A percentile compares a stretch with the other conserved stretches of the same genome.
These are phyloP conservation scores for Rotaria sp. DNA, from an alignment of 2,888 invertebrate genomes.

Conservation along the genomic window DNA sequence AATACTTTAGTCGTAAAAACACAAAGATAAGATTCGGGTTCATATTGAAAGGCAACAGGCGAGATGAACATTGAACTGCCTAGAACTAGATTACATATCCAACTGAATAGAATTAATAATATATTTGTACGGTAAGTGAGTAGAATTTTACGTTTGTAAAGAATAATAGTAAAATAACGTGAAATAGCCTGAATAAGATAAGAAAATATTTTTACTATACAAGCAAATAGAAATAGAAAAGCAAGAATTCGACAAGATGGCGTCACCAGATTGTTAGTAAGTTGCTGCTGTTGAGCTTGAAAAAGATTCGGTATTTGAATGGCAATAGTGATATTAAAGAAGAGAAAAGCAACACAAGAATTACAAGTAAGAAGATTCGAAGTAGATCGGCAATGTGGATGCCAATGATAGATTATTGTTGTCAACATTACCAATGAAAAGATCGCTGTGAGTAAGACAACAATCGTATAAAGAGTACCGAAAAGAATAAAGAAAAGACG, in stretches of 20 bases:
- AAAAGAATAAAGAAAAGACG: not conserved
- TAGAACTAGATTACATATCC: not conserved
- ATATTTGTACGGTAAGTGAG: not conserved
- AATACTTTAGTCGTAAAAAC: not conserved
- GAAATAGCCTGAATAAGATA: not conserved
- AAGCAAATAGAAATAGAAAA: not conserved
- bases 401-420: not conserved
- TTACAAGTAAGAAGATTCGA: not conserved
- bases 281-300: not conserved
- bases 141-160: not conserved
- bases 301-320: not conserved
- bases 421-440: not conserved
- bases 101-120: not conserved
- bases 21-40: not conserved
- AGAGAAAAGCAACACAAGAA: not conserved
- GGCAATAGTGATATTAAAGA: not conserved
- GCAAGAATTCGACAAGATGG: not conserved
- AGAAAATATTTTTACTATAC: not conserved
- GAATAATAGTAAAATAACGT: conserved; percentile 1
- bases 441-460: not conserved
- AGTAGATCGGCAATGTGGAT: not conserved
- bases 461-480: not conserved
- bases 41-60: not conserved
- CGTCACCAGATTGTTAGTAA: not conserved
- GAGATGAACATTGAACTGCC: not conserved